Conservation (phyloP, 35 echinoderm and acorn worm genomes). For the Lytechinus variegatus region DNA sequence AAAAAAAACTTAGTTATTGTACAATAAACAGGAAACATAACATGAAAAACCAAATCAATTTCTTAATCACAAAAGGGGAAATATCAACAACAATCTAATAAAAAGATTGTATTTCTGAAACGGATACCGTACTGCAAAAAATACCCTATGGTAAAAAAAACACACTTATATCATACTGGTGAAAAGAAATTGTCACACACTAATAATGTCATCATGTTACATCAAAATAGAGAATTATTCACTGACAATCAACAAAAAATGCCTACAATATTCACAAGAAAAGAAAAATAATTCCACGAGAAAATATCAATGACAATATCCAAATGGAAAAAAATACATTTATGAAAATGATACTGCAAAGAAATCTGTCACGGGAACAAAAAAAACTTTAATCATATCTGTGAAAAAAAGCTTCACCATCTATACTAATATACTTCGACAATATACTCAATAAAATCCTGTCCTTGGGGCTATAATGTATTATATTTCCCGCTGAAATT, state of each 20-base stretch:
- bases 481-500: conserved; percentile 9
- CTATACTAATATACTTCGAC: background rate
- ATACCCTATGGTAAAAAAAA: too few species aligned
- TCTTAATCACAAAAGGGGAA: too few species aligned
- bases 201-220: too few species aligned
- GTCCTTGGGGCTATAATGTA: background rate
- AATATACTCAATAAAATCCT: conserved; percentile 21
- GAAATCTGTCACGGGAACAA: background rate
- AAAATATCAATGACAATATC: background rate
- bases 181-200: too few species aligned
- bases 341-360: background rate
- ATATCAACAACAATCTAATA: too few species aligned
- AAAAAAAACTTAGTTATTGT: too few species aligned
- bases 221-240: too few species aligned
- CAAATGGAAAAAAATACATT: background rate
- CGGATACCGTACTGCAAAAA: too few species aligned
- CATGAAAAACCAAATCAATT: too few species aligned
- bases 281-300: background rate
- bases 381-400: background rate
- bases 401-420: background rate
- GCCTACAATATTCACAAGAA: background rate
- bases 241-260: background rate
- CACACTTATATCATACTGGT: too few species aligned
- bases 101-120: too few species aligned
- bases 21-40: too few species aligned